These are phyloP conservation scores for Nephrocerus scutellatus DNA, from an alignment of 2,888 invertebrate genomes.

Conservation along the genomic window DNA sequence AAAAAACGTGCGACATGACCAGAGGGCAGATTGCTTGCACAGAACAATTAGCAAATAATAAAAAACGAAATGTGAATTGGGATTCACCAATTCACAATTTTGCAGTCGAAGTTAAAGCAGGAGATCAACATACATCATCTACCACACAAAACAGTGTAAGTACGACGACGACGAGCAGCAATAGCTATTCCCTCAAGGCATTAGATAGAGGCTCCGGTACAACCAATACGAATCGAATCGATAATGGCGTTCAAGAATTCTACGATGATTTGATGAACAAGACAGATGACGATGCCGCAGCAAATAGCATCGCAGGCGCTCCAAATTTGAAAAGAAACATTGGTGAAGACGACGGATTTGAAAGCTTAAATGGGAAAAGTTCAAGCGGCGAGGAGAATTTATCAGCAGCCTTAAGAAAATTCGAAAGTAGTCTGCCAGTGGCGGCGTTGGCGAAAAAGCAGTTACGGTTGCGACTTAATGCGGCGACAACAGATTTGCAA, in stretches of 20 bases:
- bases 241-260: constrained; percentile 27
- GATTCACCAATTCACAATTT: constrained; percentile 44
- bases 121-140: constrained; percentile 34
- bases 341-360: constrained; percentile 74
- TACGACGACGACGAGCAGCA: constrained; percentile 8
- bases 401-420: background rate
- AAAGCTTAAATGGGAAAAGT: constrained; percentile 75
- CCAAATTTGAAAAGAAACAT: constrained; percentile 26
- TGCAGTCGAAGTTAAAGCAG: constrained; percentile 33
- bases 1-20: too few relatives aligned
- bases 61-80: constrained; percentile 47
- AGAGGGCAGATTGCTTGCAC: too few relatives aligned
- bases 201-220: background rate
- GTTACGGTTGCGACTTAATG: constrained; percentile 36
- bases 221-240: constrained; percentile 15
- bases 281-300: constrained; percentile 15
- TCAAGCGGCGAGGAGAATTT: constrained; percentile 55
- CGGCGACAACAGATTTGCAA: constrained; percentile 6
- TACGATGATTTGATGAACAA: constrained; percentile 26
- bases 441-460: constrained; percentile 22
- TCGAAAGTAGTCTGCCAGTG: constrained; percentile 3
- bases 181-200: constrained; percentile 9
- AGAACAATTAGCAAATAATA: too few relatives aligned
- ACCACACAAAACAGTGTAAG: constrained; percentile 10
- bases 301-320: constrained; percentile 12